Evolutionary conservation across 2,797 vertebrate species (phyloP).

Genomic region (Dendrocincla fuliginosa): DNA sequence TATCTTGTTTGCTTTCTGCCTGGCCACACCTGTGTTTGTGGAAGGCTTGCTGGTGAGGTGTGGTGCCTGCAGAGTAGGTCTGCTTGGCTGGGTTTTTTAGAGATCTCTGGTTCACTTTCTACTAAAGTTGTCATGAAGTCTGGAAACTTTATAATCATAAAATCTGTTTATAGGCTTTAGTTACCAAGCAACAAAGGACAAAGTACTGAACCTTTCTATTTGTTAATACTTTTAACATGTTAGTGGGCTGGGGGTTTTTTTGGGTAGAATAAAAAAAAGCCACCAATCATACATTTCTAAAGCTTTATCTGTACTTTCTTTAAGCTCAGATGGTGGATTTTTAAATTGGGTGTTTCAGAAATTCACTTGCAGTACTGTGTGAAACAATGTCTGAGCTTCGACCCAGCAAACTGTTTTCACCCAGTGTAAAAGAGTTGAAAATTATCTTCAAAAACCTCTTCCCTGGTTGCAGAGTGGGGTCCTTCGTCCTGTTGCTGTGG

Average conservation of each 20-base stretch:
- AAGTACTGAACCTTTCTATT: conserved; percentile 71
- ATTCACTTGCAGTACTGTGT: background rate
- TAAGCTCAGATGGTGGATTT: background rate
- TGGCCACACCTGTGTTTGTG: background rate
- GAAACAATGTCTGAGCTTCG: background rate
- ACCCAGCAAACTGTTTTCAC: background rate
- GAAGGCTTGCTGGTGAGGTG: background rate
- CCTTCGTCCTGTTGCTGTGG: background rate
- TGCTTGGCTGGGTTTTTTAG: background rate
- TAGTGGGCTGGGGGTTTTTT: background rate
- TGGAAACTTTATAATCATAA: conserved; percentile 65
- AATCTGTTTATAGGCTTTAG: conserved; percentile 72
- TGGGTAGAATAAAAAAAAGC: background rate
- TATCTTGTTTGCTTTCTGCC: conserved; percentile 14
- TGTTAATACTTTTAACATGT: conserved; percentile 3
- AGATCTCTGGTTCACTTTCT: conserved; percentile 42
- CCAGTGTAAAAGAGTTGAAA: background rate
- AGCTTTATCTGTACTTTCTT: conserved; percentile 1
- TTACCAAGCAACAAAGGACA: conserved; percentile 76
- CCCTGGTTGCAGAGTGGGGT: background rate
- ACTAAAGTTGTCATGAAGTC: conserved; percentile 54
- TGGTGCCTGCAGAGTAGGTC: background rate
- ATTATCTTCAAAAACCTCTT: background rate
- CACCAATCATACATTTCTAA: background rate
- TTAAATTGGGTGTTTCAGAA: background rate